Base-by-base conservation (phyloP, 2,888 invertebrate species). In the Brachypalpus laphriformis region DNA sequence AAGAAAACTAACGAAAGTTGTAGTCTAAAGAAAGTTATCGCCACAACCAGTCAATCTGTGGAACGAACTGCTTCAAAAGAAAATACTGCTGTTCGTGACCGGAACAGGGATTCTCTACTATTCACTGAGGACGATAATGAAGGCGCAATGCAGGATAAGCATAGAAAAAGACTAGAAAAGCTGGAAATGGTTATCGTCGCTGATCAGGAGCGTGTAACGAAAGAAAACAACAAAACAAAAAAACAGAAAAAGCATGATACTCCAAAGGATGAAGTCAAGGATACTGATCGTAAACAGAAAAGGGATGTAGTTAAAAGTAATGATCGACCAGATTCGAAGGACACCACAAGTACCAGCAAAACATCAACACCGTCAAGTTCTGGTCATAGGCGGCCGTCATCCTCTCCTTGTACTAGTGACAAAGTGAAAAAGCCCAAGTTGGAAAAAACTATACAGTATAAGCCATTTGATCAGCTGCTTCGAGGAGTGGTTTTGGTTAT, bases 401-500 rank as follows among this genome's bases (percentile, higher is more conserved):
- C 89, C 0, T 88, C 89, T 4, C 87, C 90, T 0, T 71, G 77
- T 65, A 34, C 75, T 14, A 80, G 72, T 47, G 78, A 56, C 16
- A 87, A 82, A 9, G 66, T 89, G 2, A 91, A 91, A 34, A 91
- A 90, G 85, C 89, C 87, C 11, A 89, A 89, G 42, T 87, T 88
- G 5, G 87, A 88, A 4, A 76, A 82, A 25, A 87, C 87, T 11
- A 70, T 87, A 0, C 68, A 89, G 20, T 91, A 89, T 82, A 93
- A 92, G 88, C 94, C 94, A 0, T 95, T 95, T 87, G 90, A 93
- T 82, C 91, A 93, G 87, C 89, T 96, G 31, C 91, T 98, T 87
- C 91, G 93, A 9, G 95, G 93, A 65, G 96, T 96, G 3, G 94
- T 94, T 76, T 93, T 98, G 89, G 96, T 95, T n/a, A 93, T 98